phyloP scores from a whole-genome alignment of 2,888 invertebrate genomes.

The Limenitis arthemis region DNA sequence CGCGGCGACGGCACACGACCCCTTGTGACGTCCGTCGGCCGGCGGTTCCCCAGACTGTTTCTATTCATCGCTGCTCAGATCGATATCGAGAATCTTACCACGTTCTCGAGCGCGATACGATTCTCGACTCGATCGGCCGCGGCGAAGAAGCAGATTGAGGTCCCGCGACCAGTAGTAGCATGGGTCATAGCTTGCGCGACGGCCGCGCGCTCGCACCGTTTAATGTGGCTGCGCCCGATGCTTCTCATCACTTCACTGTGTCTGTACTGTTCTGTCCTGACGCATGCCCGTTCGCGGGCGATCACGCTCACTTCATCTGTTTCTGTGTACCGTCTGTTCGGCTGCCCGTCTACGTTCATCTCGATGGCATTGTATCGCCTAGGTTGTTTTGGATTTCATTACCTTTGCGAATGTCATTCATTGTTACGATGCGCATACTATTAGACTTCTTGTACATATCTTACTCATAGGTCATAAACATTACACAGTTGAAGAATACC shows the following conservation, averaged over 20 bases:
- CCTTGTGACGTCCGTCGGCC: slow-evolving; percentile 68
- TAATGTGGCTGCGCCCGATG: slow-evolving; percentile 71
- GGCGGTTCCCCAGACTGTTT: slow-evolving; percentile 35
- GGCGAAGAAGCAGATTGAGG: slow-evolving; percentile 31
- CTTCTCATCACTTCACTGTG: slow-evolving; percentile 71
- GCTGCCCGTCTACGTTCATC: slow-evolving; percentile 64
- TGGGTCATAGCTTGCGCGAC: slow-evolving; percentile 71
- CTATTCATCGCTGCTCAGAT: slow-evolving; percentile 14
- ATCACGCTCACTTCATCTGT: slow-evolving; percentile 72
- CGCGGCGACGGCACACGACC: slow-evolving; percentile 59
- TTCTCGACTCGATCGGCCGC: slow-evolving; percentile 21
- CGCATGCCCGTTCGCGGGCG: slow-evolving; percentile 69
- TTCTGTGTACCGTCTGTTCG: slow-evolving; percentile 67
- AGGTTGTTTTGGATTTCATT: slow-evolving; percentile 61
- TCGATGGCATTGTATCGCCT: slow-evolving; percentile 64
- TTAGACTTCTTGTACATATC: slow-evolving; percentile 66
- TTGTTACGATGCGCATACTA: slow-evolving; percentile 66
- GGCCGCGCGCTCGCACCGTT: slow-evolving; percentile 70
- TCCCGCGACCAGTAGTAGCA: slow-evolving; percentile 60
- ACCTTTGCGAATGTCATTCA: slow-evolving; percentile 64
- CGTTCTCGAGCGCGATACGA: slow-evolving; percentile 20
- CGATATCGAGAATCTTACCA: slow-evolving; percentile 18
- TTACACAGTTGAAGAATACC: slow-evolving; percentile 38
- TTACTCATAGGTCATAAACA: slow-evolving; percentile 55
- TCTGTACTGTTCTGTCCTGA: slow-evolving; percentile 69